These are phyloP conservation scores for Podarcis cretensis DNA, from an alignment of 2,113 vertebrate genomes.

Conservation along the genomic window DNA sequence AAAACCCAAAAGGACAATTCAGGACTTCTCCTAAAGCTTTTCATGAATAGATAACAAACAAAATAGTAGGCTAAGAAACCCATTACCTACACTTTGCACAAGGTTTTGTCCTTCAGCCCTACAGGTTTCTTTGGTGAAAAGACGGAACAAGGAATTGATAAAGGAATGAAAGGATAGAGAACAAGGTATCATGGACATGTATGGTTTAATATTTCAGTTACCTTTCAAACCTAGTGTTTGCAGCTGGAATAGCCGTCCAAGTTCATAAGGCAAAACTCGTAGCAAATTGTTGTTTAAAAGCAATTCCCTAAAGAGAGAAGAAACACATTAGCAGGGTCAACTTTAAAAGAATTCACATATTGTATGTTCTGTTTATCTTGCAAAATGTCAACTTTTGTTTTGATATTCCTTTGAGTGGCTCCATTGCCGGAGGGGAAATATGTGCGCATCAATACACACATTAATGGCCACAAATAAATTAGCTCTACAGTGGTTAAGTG, in stretches of 20 bases:
- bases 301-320: constrained; percentile 89
- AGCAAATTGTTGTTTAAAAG: constrained; percentile 99
- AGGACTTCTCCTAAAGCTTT: background rate
- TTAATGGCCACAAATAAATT: background rate
- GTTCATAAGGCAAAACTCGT: constrained; percentile 99
- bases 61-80: background rate
- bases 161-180: background rate
- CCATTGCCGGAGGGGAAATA: background rate
- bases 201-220: constrained; percentile 54
- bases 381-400: constrained; percentile 6
- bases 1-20: background rate
- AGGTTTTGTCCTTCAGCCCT: no score
- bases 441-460: background rate
- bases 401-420: background rate
- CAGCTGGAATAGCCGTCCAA: constrained; percentile 97
- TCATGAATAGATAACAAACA: background rate
- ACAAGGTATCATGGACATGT: no score
- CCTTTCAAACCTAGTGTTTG: constrained; percentile 98
- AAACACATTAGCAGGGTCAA: constrained; percentile 12
- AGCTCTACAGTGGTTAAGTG: background rate
- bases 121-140: background rate
- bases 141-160: background rate
- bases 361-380: background rate
- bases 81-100: background rate
- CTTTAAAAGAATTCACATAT: background rate